Base-by-base conservation (phyloP, 1,140 invertebrate species). In the Neodiprion lecontei region DNA sequence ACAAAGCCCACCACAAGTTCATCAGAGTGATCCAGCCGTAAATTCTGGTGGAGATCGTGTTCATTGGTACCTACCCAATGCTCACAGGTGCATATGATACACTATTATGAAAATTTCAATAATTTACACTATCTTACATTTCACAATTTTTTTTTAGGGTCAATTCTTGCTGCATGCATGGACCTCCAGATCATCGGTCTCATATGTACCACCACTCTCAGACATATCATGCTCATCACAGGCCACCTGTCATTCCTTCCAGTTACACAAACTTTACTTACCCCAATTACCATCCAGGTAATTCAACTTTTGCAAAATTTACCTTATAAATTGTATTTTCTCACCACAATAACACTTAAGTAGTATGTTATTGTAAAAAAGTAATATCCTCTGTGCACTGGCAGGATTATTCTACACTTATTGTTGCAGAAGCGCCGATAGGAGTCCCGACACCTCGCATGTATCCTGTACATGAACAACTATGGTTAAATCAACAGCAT, bases 401-500 rank as follows among this genome's bases (percentile, higher is more conserved):
- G 28, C 75, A 69, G 53, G 66, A 48, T 50, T 71, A 23, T 47
- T 70, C 23, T 47, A 74, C 14, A 48, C 73, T 72, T 66, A 72
- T 65, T 53, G 75, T 76, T 9, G 61, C 76, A 74, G 75, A 79
- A 50, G 48, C 74, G 74, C 68, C 79, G 49, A 67, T 78, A 48
- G 77, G 76, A 47, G 76, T 72, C 78, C 78, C 77, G 11, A 87
- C 88, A 21, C 87, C 90, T 48, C 91, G 93, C 76, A 92, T 94
- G 67, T 92, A 94, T 89, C 91, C 93, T 47, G 88, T 94, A 9
- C 93, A 95, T 83, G 93, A 94, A 80, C 89, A 93, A 77, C 83
- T 95, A 23, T 95, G 93, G 93, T 89, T 93, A 72, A 89, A 91
- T 7, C 94, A 95, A 79, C 94, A 95, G 77, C 91, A 93, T 73